These are phyloP conservation scores for Cosmia trapezina DNA, from an alignment of 2,888 invertebrate species.

Conservation along the genomic window DNA sequence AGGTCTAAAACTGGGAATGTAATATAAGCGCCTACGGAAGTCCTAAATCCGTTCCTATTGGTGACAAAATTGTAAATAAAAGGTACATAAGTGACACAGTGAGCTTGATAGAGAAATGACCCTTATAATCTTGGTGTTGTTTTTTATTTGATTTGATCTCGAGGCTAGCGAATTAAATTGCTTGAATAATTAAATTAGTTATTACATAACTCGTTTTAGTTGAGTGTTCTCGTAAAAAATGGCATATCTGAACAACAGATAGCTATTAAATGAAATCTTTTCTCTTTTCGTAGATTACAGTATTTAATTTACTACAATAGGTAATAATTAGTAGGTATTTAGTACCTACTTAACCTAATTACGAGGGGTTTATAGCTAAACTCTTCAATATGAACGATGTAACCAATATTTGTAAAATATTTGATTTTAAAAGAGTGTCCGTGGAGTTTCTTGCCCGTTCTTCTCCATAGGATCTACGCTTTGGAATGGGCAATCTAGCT, in stretches of 20 bases:
- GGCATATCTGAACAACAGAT: background rate
- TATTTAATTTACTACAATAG: background rate
- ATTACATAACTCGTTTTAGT: conserved; percentile 29
- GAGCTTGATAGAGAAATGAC: conserved; percentile 40
- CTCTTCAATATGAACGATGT: no score
- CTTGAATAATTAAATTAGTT: conserved; percentile 32
- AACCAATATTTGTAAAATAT: no score
- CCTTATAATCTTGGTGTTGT: conserved; percentile 19
- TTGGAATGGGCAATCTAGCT: no score
- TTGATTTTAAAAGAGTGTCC: no score
- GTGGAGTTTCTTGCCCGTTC: no score
- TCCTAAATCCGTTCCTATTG: conserved; percentile 66
- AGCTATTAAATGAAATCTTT: background rate
- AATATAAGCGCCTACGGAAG: conserved; percentile 57
- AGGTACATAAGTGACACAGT: conserved; percentile 46
- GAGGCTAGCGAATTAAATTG: conserved; percentile 7
- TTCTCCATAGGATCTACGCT: no score
- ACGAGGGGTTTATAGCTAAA: background rate
- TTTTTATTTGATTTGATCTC: conserved; percentile 14
- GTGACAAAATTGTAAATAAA: conserved; percentile 68
- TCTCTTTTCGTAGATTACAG: background rate
- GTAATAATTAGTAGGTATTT: background rate
- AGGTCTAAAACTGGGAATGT: conserved; percentile 52
- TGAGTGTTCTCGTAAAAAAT: conserved; percentile 11
- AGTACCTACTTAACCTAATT: background rate